Evolutionary conservation across 2,113 vertebrate species (phyloP).

Genomic region (Vimba vimba): DNA sequence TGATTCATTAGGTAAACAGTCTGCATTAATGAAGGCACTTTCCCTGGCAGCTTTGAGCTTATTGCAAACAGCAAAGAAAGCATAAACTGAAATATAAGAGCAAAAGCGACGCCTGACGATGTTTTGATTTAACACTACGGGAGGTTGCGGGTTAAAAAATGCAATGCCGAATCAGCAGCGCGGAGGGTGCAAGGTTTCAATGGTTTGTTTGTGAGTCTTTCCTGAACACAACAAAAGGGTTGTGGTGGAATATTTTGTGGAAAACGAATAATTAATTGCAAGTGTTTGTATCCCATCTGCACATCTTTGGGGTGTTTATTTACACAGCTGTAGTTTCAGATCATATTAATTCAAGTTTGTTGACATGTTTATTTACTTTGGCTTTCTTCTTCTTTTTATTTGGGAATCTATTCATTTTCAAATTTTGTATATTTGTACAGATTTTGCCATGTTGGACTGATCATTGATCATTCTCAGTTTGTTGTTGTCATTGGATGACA

Average conservation of each 20-base stretch:
- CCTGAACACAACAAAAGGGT: not conserved
- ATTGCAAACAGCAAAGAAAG: not conserved
- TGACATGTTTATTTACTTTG: constrained; percentile 23
- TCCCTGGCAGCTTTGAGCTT: constrained; percentile 8
- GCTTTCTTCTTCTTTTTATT: constrained; percentile 11
- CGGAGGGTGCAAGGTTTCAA: not conserved
- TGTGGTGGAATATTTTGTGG: not conserved
- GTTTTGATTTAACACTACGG: constrained; percentile 4
- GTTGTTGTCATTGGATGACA: not conserved
- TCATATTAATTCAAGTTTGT: not conserved
- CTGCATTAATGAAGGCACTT: constrained; percentile 49
- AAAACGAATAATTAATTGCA: not conserved
- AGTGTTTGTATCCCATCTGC: not conserved
- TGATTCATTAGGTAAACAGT: constrained; percentile 60
- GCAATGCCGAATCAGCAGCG: not conserved
- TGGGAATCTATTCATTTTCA: not conserved
- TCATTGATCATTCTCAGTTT: constrained; percentile 4
- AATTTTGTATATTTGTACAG: not conserved
- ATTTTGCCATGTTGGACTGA: not conserved
- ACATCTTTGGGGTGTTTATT: constrained; percentile 3
- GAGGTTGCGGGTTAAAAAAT: not conserved
- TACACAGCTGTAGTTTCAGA: constrained; percentile 23
- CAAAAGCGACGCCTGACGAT: not conserved
- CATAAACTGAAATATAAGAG: constrained; percentile 18
- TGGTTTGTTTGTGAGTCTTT: not conserved